phyloP scores from a whole-genome alignment of 1,140 invertebrate genomes.

The Bombus haemorrhoidalis region DNA sequence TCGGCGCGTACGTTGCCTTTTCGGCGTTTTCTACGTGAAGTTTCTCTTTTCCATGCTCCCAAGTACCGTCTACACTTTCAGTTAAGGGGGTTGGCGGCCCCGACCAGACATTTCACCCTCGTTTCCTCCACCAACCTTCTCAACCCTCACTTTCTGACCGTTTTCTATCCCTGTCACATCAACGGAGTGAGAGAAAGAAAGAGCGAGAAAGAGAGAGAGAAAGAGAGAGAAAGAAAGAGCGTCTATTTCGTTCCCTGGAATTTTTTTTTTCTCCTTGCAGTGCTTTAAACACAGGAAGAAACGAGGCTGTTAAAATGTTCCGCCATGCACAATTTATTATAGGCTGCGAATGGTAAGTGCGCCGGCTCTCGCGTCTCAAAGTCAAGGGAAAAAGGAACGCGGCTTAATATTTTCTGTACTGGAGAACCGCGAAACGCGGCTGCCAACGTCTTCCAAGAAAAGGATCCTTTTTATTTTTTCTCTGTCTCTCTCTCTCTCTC shows the following conservation, averaged over 20 bases:
- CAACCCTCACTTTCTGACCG: neutral
- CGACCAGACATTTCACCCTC: constrained; percentile 52
- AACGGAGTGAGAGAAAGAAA: no score
- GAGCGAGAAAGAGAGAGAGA: no score
- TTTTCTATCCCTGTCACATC: no score
- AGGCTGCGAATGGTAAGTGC: constrained; percentile 73
- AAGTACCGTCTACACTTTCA: constrained; percentile 60
- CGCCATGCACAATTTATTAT: constrained; percentile 79
- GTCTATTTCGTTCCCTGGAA: no score
- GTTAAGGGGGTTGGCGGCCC: constrained; percentile 63
- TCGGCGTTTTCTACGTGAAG: constrained; percentile 55
- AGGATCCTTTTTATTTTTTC: neutral
- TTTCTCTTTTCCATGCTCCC: constrained; percentile 49
- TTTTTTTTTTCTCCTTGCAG: constrained; percentile 40
- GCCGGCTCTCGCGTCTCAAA: constrained; percentile 70
- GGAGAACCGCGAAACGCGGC: constrained; percentile 48
- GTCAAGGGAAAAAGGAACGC: constrained; percentile 70
- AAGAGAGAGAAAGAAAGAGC: no score
- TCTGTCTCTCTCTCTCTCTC: neutral
- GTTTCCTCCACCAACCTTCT: neutral
- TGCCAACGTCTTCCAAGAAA: constrained; percentile 45
- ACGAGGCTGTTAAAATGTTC: constrained; percentile 78
- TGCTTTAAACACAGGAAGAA: constrained; percentile 70
- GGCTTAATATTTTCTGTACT: constrained; percentile 71
- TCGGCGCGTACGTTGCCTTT: constrained; percentile 62